phyloP scores from a whole-genome alignment of 2,888 invertebrate genomes.

The Protophormia terraenovae region DNA sequence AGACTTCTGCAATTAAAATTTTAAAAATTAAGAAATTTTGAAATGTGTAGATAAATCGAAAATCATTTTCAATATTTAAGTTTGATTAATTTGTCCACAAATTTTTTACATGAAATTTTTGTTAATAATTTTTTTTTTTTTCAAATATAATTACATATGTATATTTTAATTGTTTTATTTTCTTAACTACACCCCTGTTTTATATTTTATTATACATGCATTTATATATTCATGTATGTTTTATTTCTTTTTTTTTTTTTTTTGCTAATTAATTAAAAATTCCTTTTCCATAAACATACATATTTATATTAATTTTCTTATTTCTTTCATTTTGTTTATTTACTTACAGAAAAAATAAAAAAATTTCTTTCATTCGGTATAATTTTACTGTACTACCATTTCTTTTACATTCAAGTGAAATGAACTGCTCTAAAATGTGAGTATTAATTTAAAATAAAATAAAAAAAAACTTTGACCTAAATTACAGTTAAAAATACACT shows the following conservation, averaged over 20 bases:
- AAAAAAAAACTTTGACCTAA: slow-evolving; percentile 51
- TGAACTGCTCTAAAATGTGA: slow-evolving; percentile 46
- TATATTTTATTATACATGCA: background rate
- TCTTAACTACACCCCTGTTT: background rate
- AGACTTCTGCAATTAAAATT: no score
- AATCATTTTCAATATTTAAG: no score
- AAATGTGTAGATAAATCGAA: no score
- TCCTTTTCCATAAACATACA: background rate
- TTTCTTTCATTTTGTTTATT: slow-evolving; percentile 22
- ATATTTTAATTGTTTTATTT: background rate
- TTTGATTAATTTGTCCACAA: no score
- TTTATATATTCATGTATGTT: background rate
- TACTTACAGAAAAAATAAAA: slow-evolving; percentile 39
- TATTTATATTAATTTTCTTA: background rate
- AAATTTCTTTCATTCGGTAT: slow-evolving; percentile 5
- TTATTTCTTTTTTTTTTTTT: background rate
- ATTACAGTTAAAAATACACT: slow-evolving; percentile 30
- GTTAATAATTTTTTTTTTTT: background rate
- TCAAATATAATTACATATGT: background rate
- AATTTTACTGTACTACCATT: slow-evolving; percentile 12
- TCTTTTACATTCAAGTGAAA: slow-evolving; percentile 40
- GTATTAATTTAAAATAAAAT: slow-evolving; percentile 38
- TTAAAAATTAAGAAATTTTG: no score
- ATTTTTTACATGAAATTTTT: background rate
- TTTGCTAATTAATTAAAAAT: slow-evolving; percentile 37